phyloP scores from a whole-genome alignment of 2,888 invertebrate genomes.

The Escarpia spicata region DNA sequence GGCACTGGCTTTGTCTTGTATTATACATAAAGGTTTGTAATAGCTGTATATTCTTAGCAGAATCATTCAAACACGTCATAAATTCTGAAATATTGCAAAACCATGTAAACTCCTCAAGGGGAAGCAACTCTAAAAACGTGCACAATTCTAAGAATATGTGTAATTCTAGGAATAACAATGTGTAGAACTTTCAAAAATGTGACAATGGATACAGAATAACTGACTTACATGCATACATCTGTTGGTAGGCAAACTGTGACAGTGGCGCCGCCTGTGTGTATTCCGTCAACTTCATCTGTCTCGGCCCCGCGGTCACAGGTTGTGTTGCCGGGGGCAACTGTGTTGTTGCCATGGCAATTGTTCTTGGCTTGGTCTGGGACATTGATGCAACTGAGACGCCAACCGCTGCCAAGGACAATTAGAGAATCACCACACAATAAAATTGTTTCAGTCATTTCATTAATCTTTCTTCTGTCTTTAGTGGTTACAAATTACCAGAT shows the following conservation, averaged over 20 bases:
- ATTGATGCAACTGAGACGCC: background rate
- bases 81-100: too few species aligned
- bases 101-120: too few species aligned
- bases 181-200: background rate
- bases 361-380: background rate
- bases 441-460: background rate
- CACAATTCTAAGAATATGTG: background rate
- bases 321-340: background rate
- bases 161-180: too few species aligned
- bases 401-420: background rate
- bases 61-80: too few species aligned
- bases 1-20: too few species aligned
- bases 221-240: slow-evolving; percentile 56
- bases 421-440: background rate
- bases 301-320: slow-evolving; percentile 33
- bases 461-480: background rate
- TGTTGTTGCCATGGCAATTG: background rate
- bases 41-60: too few species aligned
- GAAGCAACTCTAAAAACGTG: too few species aligned
- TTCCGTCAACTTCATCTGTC: slow-evolving; percentile 49
- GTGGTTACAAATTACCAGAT: background rate
- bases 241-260: slow-evolving; percentile 54
- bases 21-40: too few species aligned
- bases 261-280: slow-evolving; percentile 51
- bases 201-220: background rate